Evolutionary conservation across 2,888 invertebrate genomes (phyloP), one percentile per base, ranked within the genome.

Genomic region (Hoplodrina ambigua): DNA sequence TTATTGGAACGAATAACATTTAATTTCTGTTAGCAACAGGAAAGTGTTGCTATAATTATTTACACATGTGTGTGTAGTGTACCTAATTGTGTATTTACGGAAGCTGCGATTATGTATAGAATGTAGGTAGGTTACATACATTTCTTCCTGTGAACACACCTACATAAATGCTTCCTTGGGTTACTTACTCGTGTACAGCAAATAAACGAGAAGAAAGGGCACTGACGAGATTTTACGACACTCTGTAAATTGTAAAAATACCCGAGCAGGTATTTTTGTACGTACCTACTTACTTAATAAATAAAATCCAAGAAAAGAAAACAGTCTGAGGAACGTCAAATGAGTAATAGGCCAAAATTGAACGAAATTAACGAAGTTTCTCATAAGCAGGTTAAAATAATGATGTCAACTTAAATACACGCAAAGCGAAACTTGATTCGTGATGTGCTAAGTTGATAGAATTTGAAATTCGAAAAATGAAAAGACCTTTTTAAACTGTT

Each of bases 41-140:
- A 69, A 79, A 65, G 57, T 59, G 30, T 61, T 61, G 63, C 25
- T 63, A 60, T 80, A 78, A 65, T 66, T 58, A 78, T 17, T 15
- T 54, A 25, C 11, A 56, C 52, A 19, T 50, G 19, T 19, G 8
- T 49, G 49, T 49, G 49, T 37, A 46, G 53, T 52, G 37, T 63
- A 44, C 44, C 44, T 44, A 44, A 44, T 44, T 44, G 10, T 49
- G 46, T 75, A 61, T 75, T 65, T 78, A 71, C 70, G 81, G 75
- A 83, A 82, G 72, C 37, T 57, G 41, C 20, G 41, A 30, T 68
- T 11, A 17, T 46, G 17, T 46, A 46, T 46, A 46, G 11, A 17
- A 17, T 46, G 46, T 46, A 11, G 46, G 46, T 46, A 17, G 46
- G 46, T 46, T 20, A 33, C 7, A 3, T 50, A 49, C 1, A 44